Conservation (phyloP, 2,113 vertebrate species). For the Willisornis vidua region DNA sequence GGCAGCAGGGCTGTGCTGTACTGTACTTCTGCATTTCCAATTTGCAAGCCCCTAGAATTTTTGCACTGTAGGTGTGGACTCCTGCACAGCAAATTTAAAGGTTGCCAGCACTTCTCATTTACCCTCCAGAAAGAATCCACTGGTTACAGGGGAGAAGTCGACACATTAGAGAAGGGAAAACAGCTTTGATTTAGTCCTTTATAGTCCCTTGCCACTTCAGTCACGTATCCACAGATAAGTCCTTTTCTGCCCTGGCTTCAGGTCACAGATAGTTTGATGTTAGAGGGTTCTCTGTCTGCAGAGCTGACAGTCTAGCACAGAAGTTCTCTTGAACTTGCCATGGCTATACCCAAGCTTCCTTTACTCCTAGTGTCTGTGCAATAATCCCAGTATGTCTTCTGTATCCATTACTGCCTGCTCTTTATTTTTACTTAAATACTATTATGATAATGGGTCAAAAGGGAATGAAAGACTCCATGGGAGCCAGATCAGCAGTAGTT, state of each 20-base stretch:
- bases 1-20: conserved; percentile 57
- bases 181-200: background rate
- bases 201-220: background rate
- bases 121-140: conserved; percentile 8
- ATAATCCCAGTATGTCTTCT: background rate
- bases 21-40: background rate
- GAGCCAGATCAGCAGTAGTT: background rate
- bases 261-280: background rate
- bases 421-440: background rate
- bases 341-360: background rate
- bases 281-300: background rate
- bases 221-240: background rate
- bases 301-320: background rate
- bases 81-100: conserved; percentile 26
- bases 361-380: background rate
- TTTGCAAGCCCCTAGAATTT: conserved; percentile 16
- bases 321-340: background rate
- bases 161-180: background rate
- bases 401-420: background rate
- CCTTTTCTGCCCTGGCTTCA: background rate
- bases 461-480: background rate
- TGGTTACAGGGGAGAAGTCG: background rate
- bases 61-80: background rate
- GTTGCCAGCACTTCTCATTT: conserved; percentile 19
- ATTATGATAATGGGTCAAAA: background rate